Evolutionary conservation across 2,113 vertebrate genomes (phyloP).

Genomic region (Lampris megalopsis): DNA sequence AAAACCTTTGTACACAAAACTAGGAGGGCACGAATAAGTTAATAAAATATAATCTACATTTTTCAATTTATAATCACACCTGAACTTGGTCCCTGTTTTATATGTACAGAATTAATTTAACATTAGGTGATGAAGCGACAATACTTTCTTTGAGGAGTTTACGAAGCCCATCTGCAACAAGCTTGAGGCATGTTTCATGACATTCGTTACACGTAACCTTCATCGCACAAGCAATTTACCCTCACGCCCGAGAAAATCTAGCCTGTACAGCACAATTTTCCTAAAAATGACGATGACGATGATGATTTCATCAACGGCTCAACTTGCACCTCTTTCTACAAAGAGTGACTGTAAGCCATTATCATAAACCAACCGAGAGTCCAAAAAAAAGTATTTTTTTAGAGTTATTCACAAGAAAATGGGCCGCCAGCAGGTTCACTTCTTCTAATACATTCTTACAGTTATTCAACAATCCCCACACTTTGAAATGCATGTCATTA

Average conservation of each 20-base stretch:
- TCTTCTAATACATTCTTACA: not conserved
- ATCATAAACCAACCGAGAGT: slow-evolving; percentile 8
- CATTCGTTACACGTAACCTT: not conserved
- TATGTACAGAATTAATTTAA: slow-evolving; percentile 54
- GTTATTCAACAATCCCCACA: not conserved
- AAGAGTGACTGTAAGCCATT: not conserved
- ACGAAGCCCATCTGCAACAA: slow-evolving; percentile 37
- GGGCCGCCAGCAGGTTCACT: not conserved
- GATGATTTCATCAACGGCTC: too few species aligned
- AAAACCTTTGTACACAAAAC: slow-evolving; percentile 63
- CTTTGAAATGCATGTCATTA: not conserved
- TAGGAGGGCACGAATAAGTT: slow-evolving; percentile 80
- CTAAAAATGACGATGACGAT: too few species aligned
- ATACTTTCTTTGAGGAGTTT: slow-evolving; percentile 7
- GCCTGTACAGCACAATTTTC: not conserved
- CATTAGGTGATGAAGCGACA: slow-evolving; percentile 33
- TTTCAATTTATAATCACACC: slow-evolving; percentile 81
- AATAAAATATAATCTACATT: slow-evolving; percentile 84
- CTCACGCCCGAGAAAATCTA: not conserved
- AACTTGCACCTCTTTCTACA: not conserved
- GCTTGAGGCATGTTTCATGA: slow-evolving; percentile 46
- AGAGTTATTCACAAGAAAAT: too few species aligned
- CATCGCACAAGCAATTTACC: not conserved
- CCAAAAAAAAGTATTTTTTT: not conserved
- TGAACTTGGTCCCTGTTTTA: slow-evolving; percentile 80